These are phyloP conservation scores for Lepidothrix coronata DNA, from an alignment of 2,113 vertebrate genomes.

Conservation along the genomic window DNA sequence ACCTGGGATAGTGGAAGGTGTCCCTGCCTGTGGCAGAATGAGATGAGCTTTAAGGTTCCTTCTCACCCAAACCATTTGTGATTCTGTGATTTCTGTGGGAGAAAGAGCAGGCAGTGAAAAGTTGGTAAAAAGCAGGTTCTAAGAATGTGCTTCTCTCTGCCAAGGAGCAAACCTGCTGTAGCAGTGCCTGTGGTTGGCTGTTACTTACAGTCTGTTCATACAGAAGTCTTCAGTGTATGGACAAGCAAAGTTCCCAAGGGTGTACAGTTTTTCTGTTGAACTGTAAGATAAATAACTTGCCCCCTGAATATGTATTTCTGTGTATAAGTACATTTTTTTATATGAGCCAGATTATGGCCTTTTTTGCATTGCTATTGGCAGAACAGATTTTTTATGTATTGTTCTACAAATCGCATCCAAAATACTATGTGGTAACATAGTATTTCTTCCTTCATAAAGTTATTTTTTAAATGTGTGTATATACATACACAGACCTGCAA, in stretches of 20 bases:
- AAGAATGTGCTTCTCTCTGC: not conserved
- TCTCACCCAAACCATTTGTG: not conserved
- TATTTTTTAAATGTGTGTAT: not conserved
- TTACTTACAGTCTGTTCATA: not conserved
- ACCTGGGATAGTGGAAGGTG: not conserved
- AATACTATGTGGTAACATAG: not conserved
- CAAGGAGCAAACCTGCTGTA: not conserved
- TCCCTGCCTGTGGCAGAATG: not conserved
- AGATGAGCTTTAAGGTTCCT: not conserved
- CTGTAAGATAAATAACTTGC: not conserved
- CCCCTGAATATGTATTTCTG: not conserved
- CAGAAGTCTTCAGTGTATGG: not conserved
- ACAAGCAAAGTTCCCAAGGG: not conserved
- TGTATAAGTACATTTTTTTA: not conserved
- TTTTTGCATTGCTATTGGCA: not conserved
- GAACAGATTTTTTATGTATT: not conserved
- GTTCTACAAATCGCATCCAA: not conserved
- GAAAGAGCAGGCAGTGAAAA: not conserved
- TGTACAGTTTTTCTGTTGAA: not conserved
- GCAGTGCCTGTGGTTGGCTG: not conserved
- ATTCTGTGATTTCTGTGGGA: not conserved
- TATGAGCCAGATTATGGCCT: not conserved
- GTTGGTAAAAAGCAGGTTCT: not conserved
- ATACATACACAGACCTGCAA: too few species aligned
- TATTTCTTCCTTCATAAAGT: not conserved